phyloP scores from a whole-genome alignment of 2,888 invertebrate genomes.

The Drosophila macrothrix region DNA sequence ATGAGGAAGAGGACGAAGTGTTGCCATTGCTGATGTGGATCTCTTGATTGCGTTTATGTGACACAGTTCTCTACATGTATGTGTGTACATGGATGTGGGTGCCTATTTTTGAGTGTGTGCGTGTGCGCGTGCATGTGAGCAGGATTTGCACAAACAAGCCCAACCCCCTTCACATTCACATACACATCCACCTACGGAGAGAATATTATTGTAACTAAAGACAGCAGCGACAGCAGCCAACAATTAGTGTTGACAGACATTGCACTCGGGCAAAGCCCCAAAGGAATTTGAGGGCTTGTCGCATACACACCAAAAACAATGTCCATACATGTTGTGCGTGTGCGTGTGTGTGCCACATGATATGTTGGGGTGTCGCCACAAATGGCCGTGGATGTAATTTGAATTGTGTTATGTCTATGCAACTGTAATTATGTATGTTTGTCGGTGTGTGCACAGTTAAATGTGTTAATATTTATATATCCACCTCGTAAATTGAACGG shows the following conservation, averaged over 20 bases:
- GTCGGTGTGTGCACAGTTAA: slow-evolving; percentile 10
- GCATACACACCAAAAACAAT: slow-evolving; percentile 37
- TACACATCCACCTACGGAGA: slow-evolving; percentile 22
- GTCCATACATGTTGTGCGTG: neutral
- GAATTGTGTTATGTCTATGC: slow-evolving; percentile 16
- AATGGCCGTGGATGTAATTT: slow-evolving; percentile 44
- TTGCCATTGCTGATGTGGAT: slow-evolving; percentile 46
- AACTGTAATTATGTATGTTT: neutral
- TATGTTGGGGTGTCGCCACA: slow-evolving; percentile 28
- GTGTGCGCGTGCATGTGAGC: slow-evolving; percentile 37
- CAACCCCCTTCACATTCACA: slow-evolving; percentile 9
- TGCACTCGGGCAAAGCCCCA: slow-evolving; percentile 69
- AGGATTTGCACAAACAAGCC: slow-evolving; percentile 45
- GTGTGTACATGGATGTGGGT: slow-evolving; percentile 8
- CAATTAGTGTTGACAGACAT: slow-evolving; percentile 80
- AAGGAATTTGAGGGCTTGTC: slow-evolving; percentile 69
- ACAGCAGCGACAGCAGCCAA: slow-evolving; percentile 67
- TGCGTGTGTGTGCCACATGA: slow-evolving; percentile 17
- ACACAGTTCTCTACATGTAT: neutral
- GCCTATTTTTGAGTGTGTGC: slow-evolving; percentile 17
- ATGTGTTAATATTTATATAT: slow-evolving; percentile 32
- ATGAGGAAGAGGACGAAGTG: slow-evolving; percentile 13
- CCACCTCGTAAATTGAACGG: slow-evolving; percentile 13
- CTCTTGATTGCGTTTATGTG: slow-evolving; percentile 48
- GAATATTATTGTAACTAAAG: slow-evolving; percentile 71